These are phyloP conservation scores for Pollachius pollachius DNA, from an alignment of 2,113 vertebrate species.

Conservation along the genomic window DNA sequence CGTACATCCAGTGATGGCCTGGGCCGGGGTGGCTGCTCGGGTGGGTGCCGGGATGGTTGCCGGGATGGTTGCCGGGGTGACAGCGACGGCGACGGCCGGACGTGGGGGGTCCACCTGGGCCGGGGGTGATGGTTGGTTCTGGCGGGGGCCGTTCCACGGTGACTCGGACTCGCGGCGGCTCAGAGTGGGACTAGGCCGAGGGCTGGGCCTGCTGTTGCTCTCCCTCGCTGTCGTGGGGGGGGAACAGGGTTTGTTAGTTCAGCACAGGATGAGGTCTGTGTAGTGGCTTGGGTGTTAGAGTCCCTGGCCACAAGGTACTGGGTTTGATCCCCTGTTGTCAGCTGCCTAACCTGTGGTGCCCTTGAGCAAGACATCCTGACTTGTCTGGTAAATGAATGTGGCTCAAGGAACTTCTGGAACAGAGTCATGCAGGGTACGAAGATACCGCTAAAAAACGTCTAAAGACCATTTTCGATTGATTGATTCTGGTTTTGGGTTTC, in stretches of 20 bases:
- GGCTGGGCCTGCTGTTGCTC: constrained; percentile 13
- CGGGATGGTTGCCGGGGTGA: neutral
- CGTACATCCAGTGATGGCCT: constrained; percentile 43
- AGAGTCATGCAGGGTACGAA: too few relatives aligned
- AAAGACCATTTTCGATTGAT: too few relatives aligned
- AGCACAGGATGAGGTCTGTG: too few relatives aligned
- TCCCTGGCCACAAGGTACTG: too few relatives aligned
- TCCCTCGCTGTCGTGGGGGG: constrained; percentile 11
- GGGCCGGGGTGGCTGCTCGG: constrained; percentile 8
- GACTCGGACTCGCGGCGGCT: constrained; percentile 47
- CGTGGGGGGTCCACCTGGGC: neutral
- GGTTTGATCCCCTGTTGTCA: too few relatives aligned
- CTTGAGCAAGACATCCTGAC: too few relatives aligned
- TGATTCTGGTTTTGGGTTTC: too few relatives aligned
- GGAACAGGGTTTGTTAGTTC: neutral
- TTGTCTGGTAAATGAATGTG: too few relatives aligned
- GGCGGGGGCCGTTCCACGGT: constrained; percentile 57
- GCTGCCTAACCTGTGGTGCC: too few relatives aligned
- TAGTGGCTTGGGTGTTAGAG: too few relatives aligned
- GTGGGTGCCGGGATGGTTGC: constrained; percentile 4
- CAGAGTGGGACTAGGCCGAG: constrained; percentile 16
- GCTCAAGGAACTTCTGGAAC: too few relatives aligned
- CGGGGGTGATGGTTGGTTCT: constrained; percentile 17
- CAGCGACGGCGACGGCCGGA: neutral
- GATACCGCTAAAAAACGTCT: too few relatives aligned